Percentiles rank a stretch among this genome's conserved stretches.
These are phyloP conservation scores for Hypanus sabinus DNA, from an alignment of 2,113 vertebrate species.

Conservation along the genomic window DNA sequence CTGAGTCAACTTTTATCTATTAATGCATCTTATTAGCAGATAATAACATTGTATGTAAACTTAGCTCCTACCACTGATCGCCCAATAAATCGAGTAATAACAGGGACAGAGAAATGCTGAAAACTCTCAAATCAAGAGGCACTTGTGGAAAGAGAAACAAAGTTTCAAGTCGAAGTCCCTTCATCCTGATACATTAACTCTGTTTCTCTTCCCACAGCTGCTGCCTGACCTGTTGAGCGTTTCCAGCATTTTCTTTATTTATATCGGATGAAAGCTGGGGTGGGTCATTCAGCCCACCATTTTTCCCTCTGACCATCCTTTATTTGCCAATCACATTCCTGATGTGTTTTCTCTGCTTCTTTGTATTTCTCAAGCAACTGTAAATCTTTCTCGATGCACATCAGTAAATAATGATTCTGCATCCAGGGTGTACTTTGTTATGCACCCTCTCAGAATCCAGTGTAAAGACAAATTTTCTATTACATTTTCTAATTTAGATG, in stretches of 20 bases:
- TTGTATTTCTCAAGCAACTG: background rate
- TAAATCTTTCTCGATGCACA: background rate
- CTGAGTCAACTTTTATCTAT: too few species aligned
- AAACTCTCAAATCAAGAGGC: too few species aligned
- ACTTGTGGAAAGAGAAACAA: too few species aligned
- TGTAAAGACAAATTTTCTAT: background rate
- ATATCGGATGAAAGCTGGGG: too few species aligned
- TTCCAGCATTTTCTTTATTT: too few species aligned
- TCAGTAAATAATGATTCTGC: background rate
- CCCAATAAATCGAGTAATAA: background rate
- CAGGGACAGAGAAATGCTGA: too few species aligned
- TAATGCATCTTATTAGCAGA: background rate
- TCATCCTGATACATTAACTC: too few species aligned
- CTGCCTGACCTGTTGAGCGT: too few species aligned
- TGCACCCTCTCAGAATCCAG: background rate
- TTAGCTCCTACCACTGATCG: background rate
- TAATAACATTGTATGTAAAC: background rate
- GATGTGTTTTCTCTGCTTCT: background rate
- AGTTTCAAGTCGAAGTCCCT: too few species aligned
- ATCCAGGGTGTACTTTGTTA: too few species aligned
- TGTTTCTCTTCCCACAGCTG: too few species aligned
- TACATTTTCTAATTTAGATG: background rate
- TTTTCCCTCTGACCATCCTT: background rate
- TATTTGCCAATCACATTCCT: background rate
- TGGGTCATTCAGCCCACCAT: background rate